Evolutionary conservation across 2,113 vertebrate species (phyloP), one percentile per base, ranked within the genome.

Genomic region (Phrynosoma platyrhinos): DNA sequence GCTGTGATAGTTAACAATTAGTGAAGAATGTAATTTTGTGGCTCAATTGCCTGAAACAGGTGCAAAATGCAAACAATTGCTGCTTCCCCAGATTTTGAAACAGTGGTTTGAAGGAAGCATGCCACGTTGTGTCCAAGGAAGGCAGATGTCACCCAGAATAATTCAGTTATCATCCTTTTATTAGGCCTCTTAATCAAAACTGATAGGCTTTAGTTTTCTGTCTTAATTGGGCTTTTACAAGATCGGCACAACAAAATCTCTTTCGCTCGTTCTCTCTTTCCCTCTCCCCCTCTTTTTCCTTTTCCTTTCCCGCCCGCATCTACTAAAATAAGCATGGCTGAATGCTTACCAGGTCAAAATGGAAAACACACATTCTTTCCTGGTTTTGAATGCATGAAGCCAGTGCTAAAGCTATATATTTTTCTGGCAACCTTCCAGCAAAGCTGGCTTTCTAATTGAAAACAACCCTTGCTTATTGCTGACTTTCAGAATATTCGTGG

Each of bases 391-490:
- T 12, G 1, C 0, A n/a, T 62, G 27, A 53, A 91, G 55, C 89
- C 85, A 88, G 90, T 91, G 92, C 88, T 87, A 77, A 62, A 89
- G 55, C 79, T 89, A 42, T 84, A 84, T 85, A 69, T 88, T 90
- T 71, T 90, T 84, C 87, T 86, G 91, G 84, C 77, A 66, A 58
- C 68, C 30, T 90, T 94, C 93, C 93, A 96, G 88, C 88, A 87
- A 89, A 85, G 90, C 82, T 85, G 84, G 90, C 92, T 94, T 92
- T 95, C 77, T 91, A 83, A 89, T 89, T 94, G 94, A 91, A 95
- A 94, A 87, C 86, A 91, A 89, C 91, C 82, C 25, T 27, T 87
- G 80, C 87, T 94, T 88, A 18, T 92, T 87, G 93, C 91, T 95
- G 94, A 87, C 92, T 93, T 94, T 83, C 91, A 91, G 89, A 92